phyloP scores from a whole-genome alignment of 2,113 vertebrate genomes.

The Salvelinus namaycush region DNA sequence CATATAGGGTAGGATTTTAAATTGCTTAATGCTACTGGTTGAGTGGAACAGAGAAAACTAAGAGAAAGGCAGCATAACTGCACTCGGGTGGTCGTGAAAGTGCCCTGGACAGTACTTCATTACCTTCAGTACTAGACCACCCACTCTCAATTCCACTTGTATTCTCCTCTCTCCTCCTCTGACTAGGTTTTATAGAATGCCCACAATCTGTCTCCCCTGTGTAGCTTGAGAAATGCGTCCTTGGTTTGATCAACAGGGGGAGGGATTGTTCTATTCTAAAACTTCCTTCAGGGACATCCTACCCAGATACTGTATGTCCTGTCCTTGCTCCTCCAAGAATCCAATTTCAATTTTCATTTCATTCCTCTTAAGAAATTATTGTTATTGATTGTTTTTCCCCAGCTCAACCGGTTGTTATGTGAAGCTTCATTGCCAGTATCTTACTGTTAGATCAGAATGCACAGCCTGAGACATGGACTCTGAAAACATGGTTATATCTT shows the following conservation, averaged over 20 bases:
- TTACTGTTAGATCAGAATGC: conserved; percentile 48
- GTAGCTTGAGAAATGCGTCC: conserved; percentile 1
- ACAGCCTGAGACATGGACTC: not conserved
- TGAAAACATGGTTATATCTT: conserved; percentile 21
- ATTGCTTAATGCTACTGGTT: not conserved
- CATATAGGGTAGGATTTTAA: no score
- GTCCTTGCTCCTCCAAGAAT: no score
- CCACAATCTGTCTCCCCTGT: conserved; percentile 10
- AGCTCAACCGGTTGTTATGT: no score
- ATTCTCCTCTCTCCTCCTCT: not conserved
- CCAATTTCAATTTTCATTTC: no score
- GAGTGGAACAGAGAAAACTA: not conserved
- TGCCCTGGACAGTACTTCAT: not conserved
- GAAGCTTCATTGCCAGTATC: no score
- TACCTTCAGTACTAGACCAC: not conserved
- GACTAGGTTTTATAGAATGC: conserved; percentile 8
- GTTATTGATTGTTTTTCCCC: no score
- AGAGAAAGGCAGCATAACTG: not conserved
- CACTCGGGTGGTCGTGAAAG: not conserved
- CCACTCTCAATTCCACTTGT: conserved; percentile 6
- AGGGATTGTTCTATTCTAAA: not conserved
- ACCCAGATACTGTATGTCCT: no score
- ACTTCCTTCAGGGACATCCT: conserved; percentile 1
- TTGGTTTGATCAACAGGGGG: conserved; percentile 6
- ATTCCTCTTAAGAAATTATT: no score